phyloP scores from a whole-genome alignment of 37 sponge, comb jelly and placozoan species.

The Aphrocallistes beatrix region DNA sequence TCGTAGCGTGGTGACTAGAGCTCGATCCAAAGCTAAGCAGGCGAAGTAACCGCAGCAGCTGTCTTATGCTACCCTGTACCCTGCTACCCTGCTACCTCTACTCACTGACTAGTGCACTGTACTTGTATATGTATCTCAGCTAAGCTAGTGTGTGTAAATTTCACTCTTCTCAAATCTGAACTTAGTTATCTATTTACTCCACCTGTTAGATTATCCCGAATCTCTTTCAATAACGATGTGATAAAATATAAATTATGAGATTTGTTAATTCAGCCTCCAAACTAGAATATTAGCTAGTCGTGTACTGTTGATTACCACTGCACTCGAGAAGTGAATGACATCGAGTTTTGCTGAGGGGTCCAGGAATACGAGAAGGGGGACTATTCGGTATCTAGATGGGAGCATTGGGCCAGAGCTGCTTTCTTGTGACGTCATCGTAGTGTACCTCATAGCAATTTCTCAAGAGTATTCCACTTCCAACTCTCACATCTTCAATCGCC shows the following conservation, averaged over 20 bases:
- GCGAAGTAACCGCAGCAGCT: not conserved
- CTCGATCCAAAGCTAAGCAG: not conserved
- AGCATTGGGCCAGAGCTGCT: not conserved
- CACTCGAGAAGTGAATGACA: too few relatives aligned
- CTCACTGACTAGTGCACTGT: not conserved
- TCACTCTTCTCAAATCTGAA: not conserved
- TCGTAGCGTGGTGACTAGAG: slow-evolving; percentile 12
- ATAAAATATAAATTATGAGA: not conserved
- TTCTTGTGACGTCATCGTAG: not conserved
- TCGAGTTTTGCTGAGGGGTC: too few relatives aligned
- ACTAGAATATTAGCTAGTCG: too few relatives aligned
- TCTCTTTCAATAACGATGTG: not conserved
- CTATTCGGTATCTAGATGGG: not conserved
- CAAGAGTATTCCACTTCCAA: not conserved
- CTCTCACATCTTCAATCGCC: not conserved
- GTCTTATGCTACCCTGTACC: not conserved
- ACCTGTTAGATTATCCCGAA: not conserved
- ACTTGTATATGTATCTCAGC: not conserved
- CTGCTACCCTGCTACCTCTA: not conserved
- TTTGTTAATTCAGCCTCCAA: too few relatives aligned
- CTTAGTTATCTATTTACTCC: too few relatives aligned
- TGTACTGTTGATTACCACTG: too few relatives aligned
- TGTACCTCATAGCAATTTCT: not conserved
- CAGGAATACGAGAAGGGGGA: too few relatives aligned
- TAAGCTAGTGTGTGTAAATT: not conserved